phyloP scores from a whole-genome alignment of 1,140 invertebrate genomes.

The Forficula auricularia region DNA sequence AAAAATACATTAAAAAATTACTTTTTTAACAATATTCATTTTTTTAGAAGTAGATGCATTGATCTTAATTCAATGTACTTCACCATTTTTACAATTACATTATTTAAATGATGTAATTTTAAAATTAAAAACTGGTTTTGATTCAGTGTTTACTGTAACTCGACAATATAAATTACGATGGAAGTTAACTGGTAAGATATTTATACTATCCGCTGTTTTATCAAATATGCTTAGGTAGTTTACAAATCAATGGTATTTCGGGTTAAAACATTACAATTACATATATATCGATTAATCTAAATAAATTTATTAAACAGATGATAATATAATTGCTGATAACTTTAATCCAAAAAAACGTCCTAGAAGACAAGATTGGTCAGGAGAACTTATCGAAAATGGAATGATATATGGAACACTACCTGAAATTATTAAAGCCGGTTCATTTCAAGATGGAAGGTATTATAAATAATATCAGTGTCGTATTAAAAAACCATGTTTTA shows the following conservation, averaged over 20 bases:
- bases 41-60: slow-evolving; percentile 17
- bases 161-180: slow-evolving; percentile 23
- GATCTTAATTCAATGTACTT: slow-evolving; percentile 27
- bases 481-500: too few species aligned
- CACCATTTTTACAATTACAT: slow-evolving; percentile 22
- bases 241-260: too few species aligned
- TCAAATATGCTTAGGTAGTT: too few species aligned
- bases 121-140: slow-evolving; percentile 17
- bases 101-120: slow-evolving; percentile 20
- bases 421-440: slow-evolving; percentile 17
- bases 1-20: too few species aligned
- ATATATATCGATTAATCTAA: too few species aligned
- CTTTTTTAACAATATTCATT: background rate
- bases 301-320: too few species aligned
- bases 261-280: too few species aligned
- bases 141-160: slow-evolving; percentile 27
- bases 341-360: slow-evolving; percentile 24
- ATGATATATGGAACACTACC: slow-evolving; percentile 25
- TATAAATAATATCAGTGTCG: too few species aligned
- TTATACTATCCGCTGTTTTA: too few species aligned
- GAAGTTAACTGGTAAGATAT: slow-evolving; percentile 14
- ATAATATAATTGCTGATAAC: slow-evolving; percentile 23
- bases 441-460: too few species aligned
- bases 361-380: slow-evolving; percentile 26
- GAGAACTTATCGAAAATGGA: slow-evolving; percentile 27